These are phyloP conservation scores for Anomalospiza imberbis DNA, from an alignment of 2,797 vertebrate species.

Conservation along the genomic window DNA sequence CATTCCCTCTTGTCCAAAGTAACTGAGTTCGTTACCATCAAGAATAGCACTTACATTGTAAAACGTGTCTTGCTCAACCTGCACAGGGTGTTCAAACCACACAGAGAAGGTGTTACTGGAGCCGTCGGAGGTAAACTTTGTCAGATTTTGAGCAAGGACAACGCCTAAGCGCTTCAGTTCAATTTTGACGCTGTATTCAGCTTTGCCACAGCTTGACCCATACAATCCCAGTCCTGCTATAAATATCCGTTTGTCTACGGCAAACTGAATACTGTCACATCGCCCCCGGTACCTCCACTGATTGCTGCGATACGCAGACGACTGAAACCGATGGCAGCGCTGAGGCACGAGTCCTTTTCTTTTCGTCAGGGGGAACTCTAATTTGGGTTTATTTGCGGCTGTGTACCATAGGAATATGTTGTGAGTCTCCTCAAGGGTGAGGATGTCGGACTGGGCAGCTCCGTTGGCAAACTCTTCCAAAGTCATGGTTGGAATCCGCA, in stretches of 20 bases:
- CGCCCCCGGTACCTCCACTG: slow-evolving; percentile 97
- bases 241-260: slow-evolving; percentile 92
- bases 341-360: slow-evolving; percentile 86
- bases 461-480: slow-evolving; percentile 95
- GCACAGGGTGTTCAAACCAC: slow-evolving; percentile 96
- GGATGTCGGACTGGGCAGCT: slow-evolving; percentile 90
- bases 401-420: slow-evolving; percentile 98
- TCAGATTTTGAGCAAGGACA: slow-evolving; percentile 87
- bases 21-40: slow-evolving; percentile 95
- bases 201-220: slow-evolving; percentile 90
- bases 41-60: slow-evolving; percentile 94
- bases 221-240: slow-evolving; percentile 92
- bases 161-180: slow-evolving; percentile 93
- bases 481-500: slow-evolving; percentile 91
- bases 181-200: slow-evolving; percentile 90
- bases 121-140: slow-evolving; percentile 90
- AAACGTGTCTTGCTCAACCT: slow-evolving; percentile 94
- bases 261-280: slow-evolving; percentile 98
- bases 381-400: slow-evolving; percentile 87
- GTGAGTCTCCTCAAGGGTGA: slow-evolving; percentile 94
- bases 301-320: slow-evolving; percentile 93
- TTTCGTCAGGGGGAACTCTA: slow-evolving; percentile 85
- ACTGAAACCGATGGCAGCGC: slow-evolving; percentile 93
- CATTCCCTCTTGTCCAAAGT: slow-evolving; percentile 98
- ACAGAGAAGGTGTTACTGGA: slow-evolving; percentile 92